Evolutionary conservation across 2,888 invertebrate genomes (phyloP), one percentile per base, ranked within the genome.

Genomic region (Apamea epomidion): DNA sequence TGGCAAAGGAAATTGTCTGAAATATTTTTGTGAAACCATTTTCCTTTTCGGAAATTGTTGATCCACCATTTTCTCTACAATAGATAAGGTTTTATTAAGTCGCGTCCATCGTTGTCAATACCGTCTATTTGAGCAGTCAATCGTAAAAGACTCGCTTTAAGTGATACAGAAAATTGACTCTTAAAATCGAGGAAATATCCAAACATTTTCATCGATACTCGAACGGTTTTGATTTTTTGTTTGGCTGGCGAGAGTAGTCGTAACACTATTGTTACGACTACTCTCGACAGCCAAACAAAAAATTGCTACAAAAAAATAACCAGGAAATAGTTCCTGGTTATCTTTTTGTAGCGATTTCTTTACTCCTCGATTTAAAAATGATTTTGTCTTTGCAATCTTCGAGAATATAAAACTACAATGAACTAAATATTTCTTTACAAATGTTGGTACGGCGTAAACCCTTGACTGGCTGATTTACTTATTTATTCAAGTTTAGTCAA

Each of bases 1-100:
- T 60, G n/a, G n/a, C 12, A 60, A n/a, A 84, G 84, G 74, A 87
- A 89, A 88, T 84, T 75, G 73, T 14, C 29, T 45, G 76, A 76
- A 81, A 81, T 71, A 81, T 81, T 78, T 76, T 70, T 62, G 58
- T 62, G 54, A 32, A 69, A 80, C 69, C 58, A 71, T 84, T 88
- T 86, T 82, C 75, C 68, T 79, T 70, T 62, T 45, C 75, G 74
- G 81, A 83, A 77, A 87, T 80, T 81, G 76, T 81, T 82, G 69
- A 82, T 81, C 74, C 65, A 51, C 68, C 32, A 54, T 83, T 62
- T 79, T 83, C 29, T 76, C 25, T 83, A 81, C 82, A 81, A 85
- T 78, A 77, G 84, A 84, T 78, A 83, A 80, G 58, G 76, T 82
- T 82, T 81, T 76, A 80, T 74, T 84, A 77, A 78, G 58, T 75